phyloP scores from a whole-genome alignment of 2,797 vertebrate genomes.

The Cyclura pinguis region DNA sequence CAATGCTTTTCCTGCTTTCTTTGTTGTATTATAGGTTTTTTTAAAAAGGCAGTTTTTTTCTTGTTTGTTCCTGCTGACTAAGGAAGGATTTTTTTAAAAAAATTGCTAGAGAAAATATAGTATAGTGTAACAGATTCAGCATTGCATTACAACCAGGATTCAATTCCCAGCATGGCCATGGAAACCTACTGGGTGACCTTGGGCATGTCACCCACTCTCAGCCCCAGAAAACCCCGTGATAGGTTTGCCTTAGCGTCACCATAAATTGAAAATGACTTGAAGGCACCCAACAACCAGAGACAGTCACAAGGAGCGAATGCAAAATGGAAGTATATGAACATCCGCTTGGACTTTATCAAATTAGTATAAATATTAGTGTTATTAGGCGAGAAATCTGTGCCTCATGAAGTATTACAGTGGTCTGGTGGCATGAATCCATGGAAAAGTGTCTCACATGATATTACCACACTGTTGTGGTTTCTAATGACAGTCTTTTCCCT shows the following conservation, averaged over 20 bases:
- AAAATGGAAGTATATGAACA: neutral
- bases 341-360: too few relatives aligned
- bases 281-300: too few relatives aligned
- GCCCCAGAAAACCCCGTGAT: too few relatives aligned
- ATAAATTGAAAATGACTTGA: too few relatives aligned
- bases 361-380: neutral
- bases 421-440: neutral
- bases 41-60: neutral
- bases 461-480: neutral
- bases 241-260: too few relatives aligned
- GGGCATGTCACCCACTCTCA: too few relatives aligned
- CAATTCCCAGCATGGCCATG: too few relatives aligned
- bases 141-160: too few relatives aligned
- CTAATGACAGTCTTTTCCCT: neutral
- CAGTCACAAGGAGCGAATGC: neutral
- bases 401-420: neutral
- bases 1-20: neutral
- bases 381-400: accelerated
- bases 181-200: too few relatives aligned
- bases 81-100: neutral
- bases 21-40: neutral
- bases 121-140: too few relatives aligned
- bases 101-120: neutral
- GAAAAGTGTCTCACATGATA: neutral
- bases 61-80: neutral